Evolutionary conservation across 2,797 vertebrate genomes (phyloP), one percentile per base, ranked within the genome.

Genomic region (Enteromius fasciolatus): DNA sequence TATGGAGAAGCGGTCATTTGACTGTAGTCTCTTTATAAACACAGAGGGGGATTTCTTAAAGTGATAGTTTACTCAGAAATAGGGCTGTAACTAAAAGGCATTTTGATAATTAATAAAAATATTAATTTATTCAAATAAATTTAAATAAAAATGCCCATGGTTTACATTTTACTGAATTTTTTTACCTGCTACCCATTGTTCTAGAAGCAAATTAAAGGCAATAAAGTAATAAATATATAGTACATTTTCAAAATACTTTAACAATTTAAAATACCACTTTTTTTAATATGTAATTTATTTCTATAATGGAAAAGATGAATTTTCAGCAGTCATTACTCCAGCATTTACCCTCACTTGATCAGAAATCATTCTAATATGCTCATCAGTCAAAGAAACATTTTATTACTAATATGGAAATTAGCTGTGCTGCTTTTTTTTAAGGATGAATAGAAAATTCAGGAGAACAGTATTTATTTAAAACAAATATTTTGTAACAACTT

Each of bases 1-100:
- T 48, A 76, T 33, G 54, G 66, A 52, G 74, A 33, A 12, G 20
- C 44, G n/a, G 57, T 64, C 69, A 82, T 82, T 68, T 82, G 61
- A 75, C 84, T 74, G 48, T 57, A 44, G 57, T 82, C 48, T 67
- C 46, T 81, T 78, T 33, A 25, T 12, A 41, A 17, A 67, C 23
- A 44, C 54, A 54, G 23, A 67, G 33, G 5, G 41, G 57, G 59
- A 25, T 64, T 68, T 74, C 52, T 76, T 76, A 76, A 76, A 76
- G 52, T 15, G 52, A 76, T 17, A 76, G 33, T 41, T 39, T 54
- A 41, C 73, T 41, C 14, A 59, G 41, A 75, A 76, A 75, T 57
- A 75, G 25, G 25, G 15, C 25, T 50, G 67, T 46, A 25, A 33
- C 25, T 33, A 39, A 57, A 8, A 59, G n/a, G 23, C 0, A 5